Evolutionary conservation across 2,797 vertebrate species (phyloP).

Genomic region (Artibeus lituratus): DNA sequence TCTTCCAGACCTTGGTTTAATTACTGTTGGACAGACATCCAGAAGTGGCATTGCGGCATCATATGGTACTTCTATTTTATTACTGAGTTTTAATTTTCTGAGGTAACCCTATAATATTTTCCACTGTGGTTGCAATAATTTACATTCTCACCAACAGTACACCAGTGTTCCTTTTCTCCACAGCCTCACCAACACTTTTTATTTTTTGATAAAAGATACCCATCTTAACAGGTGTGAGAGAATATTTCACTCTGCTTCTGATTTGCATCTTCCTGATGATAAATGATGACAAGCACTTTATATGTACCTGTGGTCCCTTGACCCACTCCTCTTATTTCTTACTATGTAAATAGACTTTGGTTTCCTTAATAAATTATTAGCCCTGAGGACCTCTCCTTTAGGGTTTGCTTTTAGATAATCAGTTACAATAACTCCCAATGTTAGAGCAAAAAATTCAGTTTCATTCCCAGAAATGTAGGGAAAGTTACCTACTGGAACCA

Average conservation of each 20-base stretch:
- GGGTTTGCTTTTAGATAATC: background rate
- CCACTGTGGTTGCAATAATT: background rate
- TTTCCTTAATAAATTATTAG: background rate
- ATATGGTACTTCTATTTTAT: background rate
- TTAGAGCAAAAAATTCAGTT: background rate
- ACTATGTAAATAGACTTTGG: background rate
- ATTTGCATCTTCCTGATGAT: background rate
- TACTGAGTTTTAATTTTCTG: background rate
- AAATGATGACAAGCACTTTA: background rate
- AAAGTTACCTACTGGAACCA: background rate
- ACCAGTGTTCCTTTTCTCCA: background rate
- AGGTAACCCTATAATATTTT: background rate
- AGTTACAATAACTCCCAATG: background rate
- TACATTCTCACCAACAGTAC: background rate
- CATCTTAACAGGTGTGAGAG: background rate
- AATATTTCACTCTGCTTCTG: background rate
- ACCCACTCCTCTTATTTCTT: background rate
- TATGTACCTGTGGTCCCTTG: background rate
- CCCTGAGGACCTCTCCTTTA: background rate
- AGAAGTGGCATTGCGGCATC: background rate
- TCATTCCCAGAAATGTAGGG: background rate
- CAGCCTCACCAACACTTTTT: background rate
- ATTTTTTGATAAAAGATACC: background rate
- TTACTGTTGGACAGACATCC: background rate
- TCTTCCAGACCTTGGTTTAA: background rate